Percentiles rank a stretch among this genome's conserved stretches.
Conservation (phyloP, 2,113 vertebrate genomes). For the Mastomys coucha region DNA sequence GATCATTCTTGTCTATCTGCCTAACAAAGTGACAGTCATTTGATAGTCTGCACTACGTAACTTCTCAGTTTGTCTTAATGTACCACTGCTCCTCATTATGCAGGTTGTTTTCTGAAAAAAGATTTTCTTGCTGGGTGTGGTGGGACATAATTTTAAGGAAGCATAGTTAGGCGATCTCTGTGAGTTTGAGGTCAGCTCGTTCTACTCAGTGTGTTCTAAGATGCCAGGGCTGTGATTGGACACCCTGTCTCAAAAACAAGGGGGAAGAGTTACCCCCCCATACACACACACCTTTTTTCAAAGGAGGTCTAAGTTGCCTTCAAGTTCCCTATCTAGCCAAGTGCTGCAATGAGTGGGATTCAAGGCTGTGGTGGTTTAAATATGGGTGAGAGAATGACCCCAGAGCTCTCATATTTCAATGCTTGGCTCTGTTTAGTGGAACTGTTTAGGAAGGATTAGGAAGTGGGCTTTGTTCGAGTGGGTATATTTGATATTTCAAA, state of each 20-base stretch:
- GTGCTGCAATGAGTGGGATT: not conserved
- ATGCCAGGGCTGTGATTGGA: not conserved
- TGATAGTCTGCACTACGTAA: not conserved
- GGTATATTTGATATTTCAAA: not conserved
- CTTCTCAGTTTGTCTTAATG: slow-evolving; percentile 48
- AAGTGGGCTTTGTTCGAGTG: not conserved
- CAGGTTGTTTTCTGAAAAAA: not conserved
- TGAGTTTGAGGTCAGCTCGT: not conserved
- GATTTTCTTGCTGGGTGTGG: not conserved
- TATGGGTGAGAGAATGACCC: not conserved
- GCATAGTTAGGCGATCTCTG: not conserved
- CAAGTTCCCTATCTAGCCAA: not conserved
- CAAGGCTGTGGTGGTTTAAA: not conserved
- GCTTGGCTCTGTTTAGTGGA: not conserved
- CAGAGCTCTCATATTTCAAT: not conserved
- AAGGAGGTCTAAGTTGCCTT: not conserved
- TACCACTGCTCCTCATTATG: not conserved
- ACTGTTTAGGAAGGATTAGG: not conserved
- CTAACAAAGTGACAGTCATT: not conserved
- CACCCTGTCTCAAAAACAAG: not conserved
- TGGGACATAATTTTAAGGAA: not conserved
- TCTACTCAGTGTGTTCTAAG: not conserved
- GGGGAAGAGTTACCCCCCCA: not conserved
- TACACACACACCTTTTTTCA: not conserved
- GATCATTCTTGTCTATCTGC: not conserved